Percentiles rank a stretch among this genome's conserved stretches.
These are phyloP conservation scores for Formica selysi DNA, from an alignment of 1,140 invertebrate genomes.

Conservation along the genomic window DNA sequence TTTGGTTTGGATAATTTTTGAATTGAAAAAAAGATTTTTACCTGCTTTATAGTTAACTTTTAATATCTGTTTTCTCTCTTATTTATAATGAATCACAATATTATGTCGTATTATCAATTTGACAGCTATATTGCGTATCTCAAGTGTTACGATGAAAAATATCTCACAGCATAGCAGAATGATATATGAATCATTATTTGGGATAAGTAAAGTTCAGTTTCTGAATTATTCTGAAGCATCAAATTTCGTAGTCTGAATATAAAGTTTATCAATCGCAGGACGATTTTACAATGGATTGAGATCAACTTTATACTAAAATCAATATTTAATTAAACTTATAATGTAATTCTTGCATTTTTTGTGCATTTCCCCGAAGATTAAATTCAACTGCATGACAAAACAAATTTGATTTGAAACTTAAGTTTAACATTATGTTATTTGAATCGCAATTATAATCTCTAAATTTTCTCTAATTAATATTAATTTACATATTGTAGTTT, in stretches of 20 bases:
- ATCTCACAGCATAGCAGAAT: slow-evolving; percentile 1
- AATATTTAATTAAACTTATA: slow-evolving; percentile 14
- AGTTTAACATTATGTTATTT: not conserved
- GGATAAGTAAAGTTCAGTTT: not conserved
- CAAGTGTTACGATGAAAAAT: slow-evolving; percentile 22
- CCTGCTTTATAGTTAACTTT: not conserved
- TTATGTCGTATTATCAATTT: slow-evolving; percentile 12
- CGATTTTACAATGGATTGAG: not conserved
- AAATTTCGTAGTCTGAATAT: not conserved
- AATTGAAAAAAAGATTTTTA: not conserved
- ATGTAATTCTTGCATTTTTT: not conserved
- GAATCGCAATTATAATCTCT: not conserved
- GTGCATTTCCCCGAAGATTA: not conserved
- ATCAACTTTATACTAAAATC: not conserved
- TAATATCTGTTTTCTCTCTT: not conserved
- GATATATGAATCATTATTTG: slow-evolving; percentile 48
- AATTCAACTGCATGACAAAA: slow-evolving; percentile 2
- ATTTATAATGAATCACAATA: not conserved
- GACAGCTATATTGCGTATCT: slow-evolving; percentile 27
- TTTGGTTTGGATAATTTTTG: not conserved
- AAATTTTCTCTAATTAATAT: not conserved
- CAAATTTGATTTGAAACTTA: not conserved
- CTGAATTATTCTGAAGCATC: not conserved
- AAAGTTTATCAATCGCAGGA: not conserved
- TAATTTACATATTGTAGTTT: not conserved